These are phyloP conservation scores for Cepaea hortensis DNA, from an alignment of 2,888 invertebrate genomes.

Conservation along the genomic window DNA sequence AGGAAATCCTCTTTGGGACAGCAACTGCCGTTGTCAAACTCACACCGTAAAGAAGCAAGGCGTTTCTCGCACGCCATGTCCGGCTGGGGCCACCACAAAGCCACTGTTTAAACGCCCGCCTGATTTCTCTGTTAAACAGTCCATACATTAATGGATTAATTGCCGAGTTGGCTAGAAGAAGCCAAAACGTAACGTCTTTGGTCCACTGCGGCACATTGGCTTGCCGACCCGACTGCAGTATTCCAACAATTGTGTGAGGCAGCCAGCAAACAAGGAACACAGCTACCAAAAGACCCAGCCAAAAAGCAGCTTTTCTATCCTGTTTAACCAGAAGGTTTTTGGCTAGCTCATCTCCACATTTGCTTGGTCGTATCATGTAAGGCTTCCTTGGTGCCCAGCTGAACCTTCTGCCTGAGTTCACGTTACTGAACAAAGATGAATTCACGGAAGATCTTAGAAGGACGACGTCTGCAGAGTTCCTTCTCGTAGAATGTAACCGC, in stretches of 20 bases:
- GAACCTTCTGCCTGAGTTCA: slow-evolving; percentile 23
- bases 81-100: slow-evolving; percentile 25
- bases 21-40: slow-evolving; percentile 28
- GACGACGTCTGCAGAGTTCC: slow-evolving; percentile 25
- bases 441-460: slow-evolving; percentile 9
- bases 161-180: slow-evolving; percentile 63
- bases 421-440: background rate
- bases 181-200: slow-evolving; percentile 58
- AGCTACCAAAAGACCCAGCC: slow-evolving; percentile 63
- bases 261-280: slow-evolving; percentile 68
- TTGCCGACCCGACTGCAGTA: slow-evolving; percentile 57
- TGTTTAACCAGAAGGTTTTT: slow-evolving; percentile 64
- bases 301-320: slow-evolving; percentile 66
- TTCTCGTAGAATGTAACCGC: background rate
- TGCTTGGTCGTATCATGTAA: slow-evolving; percentile 31
- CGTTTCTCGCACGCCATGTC: slow-evolving; percentile 31
- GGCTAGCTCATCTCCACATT: slow-evolving; percentile 62
- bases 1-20: slow-evolving; percentile 16
- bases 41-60: slow-evolving; percentile 31
- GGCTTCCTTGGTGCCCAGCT: slow-evolving; percentile 25
- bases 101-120: slow-evolving; percentile 51
- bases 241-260: slow-evolving; percentile 60
- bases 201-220: slow-evolving; percentile 55
- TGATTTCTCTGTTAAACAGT: slow-evolving; percentile 64
- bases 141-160: slow-evolving; percentile 68